These are phyloP conservation scores for Mechanitis mazaeus DNA, from an alignment of 2,888 invertebrate species.

Conservation along the genomic window DNA sequence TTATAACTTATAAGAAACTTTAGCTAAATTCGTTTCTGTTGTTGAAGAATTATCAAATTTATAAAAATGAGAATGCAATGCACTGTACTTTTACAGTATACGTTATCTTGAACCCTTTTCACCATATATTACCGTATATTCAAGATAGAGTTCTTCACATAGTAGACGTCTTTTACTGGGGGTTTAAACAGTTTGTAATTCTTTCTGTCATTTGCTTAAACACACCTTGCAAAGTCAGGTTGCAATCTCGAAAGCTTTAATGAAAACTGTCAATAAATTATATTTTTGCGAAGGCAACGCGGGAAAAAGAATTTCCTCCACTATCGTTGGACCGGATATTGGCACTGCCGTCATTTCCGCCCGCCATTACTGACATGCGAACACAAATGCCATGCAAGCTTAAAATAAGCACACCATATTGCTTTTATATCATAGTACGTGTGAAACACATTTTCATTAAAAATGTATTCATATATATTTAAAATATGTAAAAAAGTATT, in stretches of 20 bases:
- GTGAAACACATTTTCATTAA: slow-evolving; percentile 1
- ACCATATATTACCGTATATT: no score
- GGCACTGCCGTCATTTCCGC: slow-evolving; percentile 60
- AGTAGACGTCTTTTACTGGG: no score
- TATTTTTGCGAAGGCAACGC: slow-evolving; percentile 26
- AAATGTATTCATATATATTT: not conserved
- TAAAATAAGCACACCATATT: slow-evolving; percentile 16
- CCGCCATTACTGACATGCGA: slow-evolving; percentile 43
- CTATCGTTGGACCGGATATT: slow-evolving; percentile 53
- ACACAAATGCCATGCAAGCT: slow-evolving; percentile 22
- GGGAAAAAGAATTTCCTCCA: slow-evolving; percentile 29
- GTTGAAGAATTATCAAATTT: no score
- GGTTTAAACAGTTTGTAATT: no score
- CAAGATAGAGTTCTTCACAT: no score
- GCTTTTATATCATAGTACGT: slow-evolving; percentile 7
- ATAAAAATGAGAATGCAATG: no score
- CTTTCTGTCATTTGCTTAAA: not conserved
- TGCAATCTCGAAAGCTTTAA: slow-evolving; percentile 21
- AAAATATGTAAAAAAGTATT: not conserved
- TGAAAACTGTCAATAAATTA: slow-evolving; percentile 30
- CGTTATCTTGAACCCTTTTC: no score
- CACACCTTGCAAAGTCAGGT: slow-evolving; percentile 7
- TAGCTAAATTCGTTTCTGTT: no score
- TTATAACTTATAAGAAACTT: no score
- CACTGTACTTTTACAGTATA: no score